A percentile compares a stretch with the other conserved stretches of the same genome.
Evolutionary conservation across 1,140 invertebrate species (phyloP).

Genomic region (Neotoxoptera formosana): DNA sequence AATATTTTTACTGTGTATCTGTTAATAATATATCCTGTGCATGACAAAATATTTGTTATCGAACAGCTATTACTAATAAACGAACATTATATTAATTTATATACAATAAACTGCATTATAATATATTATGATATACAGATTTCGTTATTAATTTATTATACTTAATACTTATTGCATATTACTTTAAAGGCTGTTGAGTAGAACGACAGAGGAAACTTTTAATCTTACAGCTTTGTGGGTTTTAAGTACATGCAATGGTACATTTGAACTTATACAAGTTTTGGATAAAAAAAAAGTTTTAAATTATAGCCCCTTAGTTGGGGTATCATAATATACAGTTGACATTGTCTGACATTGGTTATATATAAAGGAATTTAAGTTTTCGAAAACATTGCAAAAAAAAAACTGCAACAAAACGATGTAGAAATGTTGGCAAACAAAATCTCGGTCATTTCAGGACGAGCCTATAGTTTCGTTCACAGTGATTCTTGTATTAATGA

Average conservation of each 20-base stretch:
- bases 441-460: not conserved
- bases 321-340: not conserved
- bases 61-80: too few species aligned
- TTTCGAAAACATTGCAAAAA: not conserved
- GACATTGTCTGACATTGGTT: not conserved
- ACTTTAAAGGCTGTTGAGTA: not conserved
- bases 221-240: not conserved
- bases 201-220: not conserved
- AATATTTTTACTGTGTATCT: too few species aligned
- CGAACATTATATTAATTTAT: too few species aligned
- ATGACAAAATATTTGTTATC: too few species aligned
- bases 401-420: not conserved
- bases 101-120: too few species aligned
- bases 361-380: not conserved
- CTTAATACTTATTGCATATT: not conserved
- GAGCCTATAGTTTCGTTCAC: not conserved
- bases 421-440: not conserved
- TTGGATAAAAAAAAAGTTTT: not conserved
- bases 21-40: too few species aligned
- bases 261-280: not conserved
- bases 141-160: not conserved
- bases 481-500: not conserved
- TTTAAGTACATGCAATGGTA: not conserved
- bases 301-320: not conserved
- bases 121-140: not conserved